Percentiles rank a stretch among this genome's conserved stretches.
phyloP scores from a whole-genome alignment of 2,113 vertebrate species.

The Alethe castanea region DNA sequence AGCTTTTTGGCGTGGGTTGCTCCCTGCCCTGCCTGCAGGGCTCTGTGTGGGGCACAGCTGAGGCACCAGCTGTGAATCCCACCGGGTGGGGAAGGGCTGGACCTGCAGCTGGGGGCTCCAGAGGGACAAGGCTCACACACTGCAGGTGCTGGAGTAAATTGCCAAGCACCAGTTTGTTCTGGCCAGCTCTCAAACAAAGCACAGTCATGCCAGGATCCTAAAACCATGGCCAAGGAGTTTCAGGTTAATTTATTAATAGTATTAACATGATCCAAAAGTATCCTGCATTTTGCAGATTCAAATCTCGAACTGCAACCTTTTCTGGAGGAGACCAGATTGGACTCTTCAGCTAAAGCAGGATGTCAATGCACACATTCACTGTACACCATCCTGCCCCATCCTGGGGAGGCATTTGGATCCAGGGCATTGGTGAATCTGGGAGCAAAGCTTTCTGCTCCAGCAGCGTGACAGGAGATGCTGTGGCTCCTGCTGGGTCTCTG shows the following conservation, averaged over 20 bases:
- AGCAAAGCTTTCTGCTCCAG: neutral
- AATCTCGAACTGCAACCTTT: neutral
- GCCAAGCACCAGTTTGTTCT: neutral
- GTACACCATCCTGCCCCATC: neutral
- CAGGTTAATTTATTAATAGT: neutral
- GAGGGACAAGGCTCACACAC: neutral
- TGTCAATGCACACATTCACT: neutral
- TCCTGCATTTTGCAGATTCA: neutral
- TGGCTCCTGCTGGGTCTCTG: neutral
- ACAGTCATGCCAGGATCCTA: neutral
- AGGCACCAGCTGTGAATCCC: neutral
- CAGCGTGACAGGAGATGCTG: neutral
- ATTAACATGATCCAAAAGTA: neutral
- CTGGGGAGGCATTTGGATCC: neutral
- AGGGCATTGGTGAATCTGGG: neutral
- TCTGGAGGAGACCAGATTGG: neutral
- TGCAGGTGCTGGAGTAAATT: neutral
- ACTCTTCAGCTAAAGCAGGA: neutral
- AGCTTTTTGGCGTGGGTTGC: neutral
- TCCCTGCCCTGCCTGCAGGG: neutral
- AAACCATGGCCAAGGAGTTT: neutral
- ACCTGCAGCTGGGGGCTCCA: rapidly evolving
- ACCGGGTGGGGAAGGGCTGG: neutral
- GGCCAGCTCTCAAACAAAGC: neutral
- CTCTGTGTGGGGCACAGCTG: neutral